Evolutionary conservation across 2,797 vertebrate genomes (phyloP).

Genomic region (Rhincodon typus): DNA sequence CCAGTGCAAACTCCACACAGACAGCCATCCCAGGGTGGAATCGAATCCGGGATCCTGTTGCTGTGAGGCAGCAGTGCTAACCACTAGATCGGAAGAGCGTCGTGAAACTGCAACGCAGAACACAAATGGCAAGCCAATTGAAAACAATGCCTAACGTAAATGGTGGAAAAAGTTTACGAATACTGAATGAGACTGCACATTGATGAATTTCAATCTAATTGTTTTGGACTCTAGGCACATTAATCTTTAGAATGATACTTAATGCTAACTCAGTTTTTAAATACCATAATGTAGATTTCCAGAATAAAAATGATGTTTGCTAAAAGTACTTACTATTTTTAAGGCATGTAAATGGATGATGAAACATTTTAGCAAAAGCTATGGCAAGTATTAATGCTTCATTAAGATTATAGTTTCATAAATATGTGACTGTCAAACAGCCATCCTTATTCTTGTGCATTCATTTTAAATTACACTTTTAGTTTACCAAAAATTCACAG

Average conservation of each 20-base stretch:
- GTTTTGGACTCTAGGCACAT: constrained; percentile 26
- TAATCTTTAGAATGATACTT: constrained; percentile 12
- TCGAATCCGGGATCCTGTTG: too few relatives aligned
- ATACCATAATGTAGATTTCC: neutral
- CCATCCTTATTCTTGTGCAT: constrained; percentile 33
- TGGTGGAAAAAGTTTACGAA: neutral
- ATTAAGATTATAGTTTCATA: constrained; percentile 32
- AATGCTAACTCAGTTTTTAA: too few relatives aligned
- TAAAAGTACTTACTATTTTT: constrained; percentile 60
- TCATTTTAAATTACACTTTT: constrained; percentile 31
- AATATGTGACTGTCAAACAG: constrained; percentile 35
- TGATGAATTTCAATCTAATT: neutral
- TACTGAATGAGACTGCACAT: neutral
- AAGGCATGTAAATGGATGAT: constrained; percentile 59
- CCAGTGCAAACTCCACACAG: too few relatives aligned
- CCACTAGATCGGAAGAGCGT: too few relatives aligned
- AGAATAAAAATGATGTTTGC: constrained; percentile 44
- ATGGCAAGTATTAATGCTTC: constrained; percentile 28
- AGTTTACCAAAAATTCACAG: constrained; percentile 38
- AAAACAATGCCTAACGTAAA: neutral
- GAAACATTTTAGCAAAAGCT: constrained; percentile 30
- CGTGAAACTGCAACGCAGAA: neutral
- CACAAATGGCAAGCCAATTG: neutral
- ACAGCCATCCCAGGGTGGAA: too few relatives aligned
- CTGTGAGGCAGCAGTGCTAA: too few relatives aligned